Evolutionary conservation across 2,113 vertebrate species (phyloP).

Genomic region (Uropsilus gracilis): DNA sequence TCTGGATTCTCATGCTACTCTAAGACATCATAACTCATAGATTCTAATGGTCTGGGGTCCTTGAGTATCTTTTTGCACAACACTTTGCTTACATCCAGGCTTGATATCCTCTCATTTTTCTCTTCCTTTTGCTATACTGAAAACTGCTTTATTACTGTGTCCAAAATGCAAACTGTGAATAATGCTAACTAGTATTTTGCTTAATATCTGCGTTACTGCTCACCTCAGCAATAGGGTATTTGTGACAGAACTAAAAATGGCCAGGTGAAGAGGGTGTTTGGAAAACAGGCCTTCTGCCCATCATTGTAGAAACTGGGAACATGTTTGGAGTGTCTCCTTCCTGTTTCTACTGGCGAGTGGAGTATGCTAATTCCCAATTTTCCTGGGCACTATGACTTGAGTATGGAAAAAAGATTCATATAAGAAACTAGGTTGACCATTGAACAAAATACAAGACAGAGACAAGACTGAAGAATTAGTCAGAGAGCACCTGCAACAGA

Average conservation of each 20-base stretch:
- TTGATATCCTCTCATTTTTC: neutral
- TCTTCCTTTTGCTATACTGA: neutral
- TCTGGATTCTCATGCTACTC: neutral
- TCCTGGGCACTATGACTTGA: neutral
- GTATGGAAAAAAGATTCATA: neutral
- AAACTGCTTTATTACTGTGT: neutral
- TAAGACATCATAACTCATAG: neutral
- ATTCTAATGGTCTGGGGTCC: accelerated
- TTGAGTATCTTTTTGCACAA: neutral
- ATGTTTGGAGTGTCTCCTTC: neutral
- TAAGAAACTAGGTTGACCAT: neutral
- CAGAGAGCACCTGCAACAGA: neutral
- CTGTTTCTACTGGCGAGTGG: neutral
- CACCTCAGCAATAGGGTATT: neutral
- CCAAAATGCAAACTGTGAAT: neutral
- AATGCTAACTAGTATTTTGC: neutral
- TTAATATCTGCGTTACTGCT: neutral
- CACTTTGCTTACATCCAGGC: neutral
- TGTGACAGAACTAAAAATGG: neutral
- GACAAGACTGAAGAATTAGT: too few relatives aligned
- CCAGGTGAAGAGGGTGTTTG: neutral
- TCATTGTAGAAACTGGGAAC: neutral
- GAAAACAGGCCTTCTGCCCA: neutral
- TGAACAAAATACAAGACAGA: neutral
- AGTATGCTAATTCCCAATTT: neutral